These are phyloP conservation scores for Nicator chloris DNA, from an alignment of 2,113 vertebrate genomes.

Conservation along the genomic window DNA sequence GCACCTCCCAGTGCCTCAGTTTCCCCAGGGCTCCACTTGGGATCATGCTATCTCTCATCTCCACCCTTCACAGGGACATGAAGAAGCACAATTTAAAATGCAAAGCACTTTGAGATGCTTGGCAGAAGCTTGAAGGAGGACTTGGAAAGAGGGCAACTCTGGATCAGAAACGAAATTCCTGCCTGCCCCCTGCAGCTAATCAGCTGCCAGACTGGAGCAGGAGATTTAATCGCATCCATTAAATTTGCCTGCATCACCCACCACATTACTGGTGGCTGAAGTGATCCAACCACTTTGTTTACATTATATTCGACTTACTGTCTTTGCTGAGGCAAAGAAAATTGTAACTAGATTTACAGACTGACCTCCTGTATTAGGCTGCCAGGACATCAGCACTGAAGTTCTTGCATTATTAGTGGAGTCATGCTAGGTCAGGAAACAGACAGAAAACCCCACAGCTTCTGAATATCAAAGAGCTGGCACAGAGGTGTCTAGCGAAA, in stretches of 20 bases:
- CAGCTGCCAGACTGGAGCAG: constrained; percentile 37
- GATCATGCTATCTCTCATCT: not conserved
- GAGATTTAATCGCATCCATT: constrained; percentile 36
- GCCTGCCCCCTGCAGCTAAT: constrained; percentile 42
- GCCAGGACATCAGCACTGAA: not conserved
- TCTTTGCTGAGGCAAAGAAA: constrained; percentile 34
- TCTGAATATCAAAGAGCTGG: constrained; percentile 33
- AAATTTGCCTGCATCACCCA: constrained; percentile 29
- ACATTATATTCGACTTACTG: not conserved
- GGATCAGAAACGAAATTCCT: constrained; percentile 54
- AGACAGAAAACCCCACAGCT: constrained; percentile 3
- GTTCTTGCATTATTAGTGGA: constrained; percentile 11
- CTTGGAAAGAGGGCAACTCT: not conserved
- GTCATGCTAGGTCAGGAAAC: constrained; percentile 33
- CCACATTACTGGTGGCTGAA: not conserved
- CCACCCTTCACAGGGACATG: not conserved
- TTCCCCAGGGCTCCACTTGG: not conserved
- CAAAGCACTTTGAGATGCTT: constrained; percentile 19
- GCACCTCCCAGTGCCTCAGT: not conserved
- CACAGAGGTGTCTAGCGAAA: not conserved
- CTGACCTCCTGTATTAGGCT: constrained; percentile 8
- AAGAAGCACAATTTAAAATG: not conserved
- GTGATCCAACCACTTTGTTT: constrained; percentile 30
- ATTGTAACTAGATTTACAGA: constrained; percentile 9
- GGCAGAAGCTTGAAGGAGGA: not conserved